A percentile compares a stretch with the other conserved stretches of the same genome.
Conservation (phyloP, 1,140 invertebrate genomes). For the Ceratina japonica region DNA sequence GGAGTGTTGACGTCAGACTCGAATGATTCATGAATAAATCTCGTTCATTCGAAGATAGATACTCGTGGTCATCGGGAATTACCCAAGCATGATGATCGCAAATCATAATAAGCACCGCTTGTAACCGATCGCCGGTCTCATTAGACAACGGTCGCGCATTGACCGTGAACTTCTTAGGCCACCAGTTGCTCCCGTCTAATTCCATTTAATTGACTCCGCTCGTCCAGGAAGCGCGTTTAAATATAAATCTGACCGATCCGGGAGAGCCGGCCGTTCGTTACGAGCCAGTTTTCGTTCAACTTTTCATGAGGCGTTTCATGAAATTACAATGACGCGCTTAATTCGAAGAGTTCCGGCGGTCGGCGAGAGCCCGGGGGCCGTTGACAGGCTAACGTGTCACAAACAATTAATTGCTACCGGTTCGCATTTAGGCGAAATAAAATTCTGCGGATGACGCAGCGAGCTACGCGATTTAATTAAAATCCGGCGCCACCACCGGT, state of each 20-base stretch:
- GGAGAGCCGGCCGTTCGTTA: background rate
- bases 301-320: constrained; percentile 23
- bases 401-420: constrained; percentile 18
- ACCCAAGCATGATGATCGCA: background rate
- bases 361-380: background rate
- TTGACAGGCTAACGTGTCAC: background rate
- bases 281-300: background rate
- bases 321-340: constrained; percentile 25
- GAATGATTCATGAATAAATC: constrained; percentile 11
- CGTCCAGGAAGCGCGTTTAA: constrained; percentile 10
- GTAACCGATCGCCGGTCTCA: background rate
- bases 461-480: constrained; percentile 8
- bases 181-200: background rate
- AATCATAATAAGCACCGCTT: background rate
- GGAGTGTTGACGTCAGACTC: background rate
- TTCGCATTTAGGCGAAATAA: constrained; percentile 1
- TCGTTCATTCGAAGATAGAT: no score
- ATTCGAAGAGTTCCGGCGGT: background rate
- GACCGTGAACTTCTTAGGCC: constrained; percentile 17
- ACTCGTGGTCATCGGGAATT: background rate
- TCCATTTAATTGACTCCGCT: constrained; percentile 9
- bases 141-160: background rate
- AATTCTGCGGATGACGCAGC: background rate
- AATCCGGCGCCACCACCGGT: background rate
- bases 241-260: constrained; percentile 19